phyloP scores from a whole-genome alignment of 2,888 invertebrate species.

The Operophtera brumata region DNA sequence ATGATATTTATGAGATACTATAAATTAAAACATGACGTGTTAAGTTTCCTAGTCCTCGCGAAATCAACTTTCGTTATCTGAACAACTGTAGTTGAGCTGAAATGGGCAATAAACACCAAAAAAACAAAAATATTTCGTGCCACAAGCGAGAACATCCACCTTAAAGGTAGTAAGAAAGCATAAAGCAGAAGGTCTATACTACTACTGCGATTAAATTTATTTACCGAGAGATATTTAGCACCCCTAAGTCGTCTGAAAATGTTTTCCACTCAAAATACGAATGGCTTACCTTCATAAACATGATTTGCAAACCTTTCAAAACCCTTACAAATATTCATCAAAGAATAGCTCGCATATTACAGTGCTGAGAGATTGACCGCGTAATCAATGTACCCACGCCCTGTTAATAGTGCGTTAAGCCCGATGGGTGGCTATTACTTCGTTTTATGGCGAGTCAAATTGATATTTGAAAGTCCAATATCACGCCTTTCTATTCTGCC shows the following conservation, averaged over 20 bases:
- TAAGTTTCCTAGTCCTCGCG: too few species aligned
- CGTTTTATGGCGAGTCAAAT: constrained; percentile 13
- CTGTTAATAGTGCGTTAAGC: constrained; percentile 14
- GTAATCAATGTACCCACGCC: constrained; percentile 16
- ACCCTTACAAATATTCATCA: constrained; percentile 16
- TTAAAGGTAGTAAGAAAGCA: too few species aligned
- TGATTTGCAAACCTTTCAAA: constrained; percentile 1
- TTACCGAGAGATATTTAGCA: too few species aligned
- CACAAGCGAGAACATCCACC: too few species aligned
- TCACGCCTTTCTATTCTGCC: constrained; percentile 1
- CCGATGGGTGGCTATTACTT: constrained; percentile 1
- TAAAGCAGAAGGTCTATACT: too few species aligned
- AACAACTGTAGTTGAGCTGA: too few species aligned
- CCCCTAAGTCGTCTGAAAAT: neutral
- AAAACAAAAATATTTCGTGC: too few species aligned
- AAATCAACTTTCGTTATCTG: too few species aligned
- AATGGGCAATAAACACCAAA: too few species aligned
- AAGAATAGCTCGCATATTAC: neutral
- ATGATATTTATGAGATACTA: too few species aligned
- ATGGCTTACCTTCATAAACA: neutral
- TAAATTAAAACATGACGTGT: too few species aligned
- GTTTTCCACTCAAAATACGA: neutral
- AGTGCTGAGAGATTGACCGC: constrained; percentile 5
- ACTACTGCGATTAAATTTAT: too few species aligned
- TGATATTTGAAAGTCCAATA: constrained; percentile 9